A percentile compares a stretch with the other conserved stretches of the same genome.
These are phyloP conservation scores for Xanthia icteritia DNA, from an alignment of 2,888 invertebrate genomes.

Conservation along the genomic window DNA sequence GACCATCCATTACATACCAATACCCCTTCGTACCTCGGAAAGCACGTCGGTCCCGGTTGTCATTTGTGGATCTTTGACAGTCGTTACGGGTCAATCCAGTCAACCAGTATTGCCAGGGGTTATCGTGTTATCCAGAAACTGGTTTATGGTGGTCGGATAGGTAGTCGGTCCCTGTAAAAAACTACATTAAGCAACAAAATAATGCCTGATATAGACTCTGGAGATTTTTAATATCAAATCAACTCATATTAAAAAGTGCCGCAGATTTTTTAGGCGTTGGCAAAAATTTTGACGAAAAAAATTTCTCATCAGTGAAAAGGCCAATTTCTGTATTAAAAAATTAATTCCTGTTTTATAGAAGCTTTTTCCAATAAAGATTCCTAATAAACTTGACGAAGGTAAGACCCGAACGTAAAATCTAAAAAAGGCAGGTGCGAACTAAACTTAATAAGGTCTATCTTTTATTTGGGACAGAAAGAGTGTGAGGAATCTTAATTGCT, in stretches of 20 bases:
- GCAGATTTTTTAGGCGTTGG: not conserved
- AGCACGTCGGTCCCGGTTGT: not conserved
- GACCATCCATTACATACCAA: not conserved
- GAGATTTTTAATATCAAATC: not conserved
- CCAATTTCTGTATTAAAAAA: slow-evolving; percentile 72
- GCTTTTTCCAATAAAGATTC: slow-evolving; percentile 69
- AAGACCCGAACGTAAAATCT: slow-evolving; percentile 56
- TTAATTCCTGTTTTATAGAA: slow-evolving; percentile 79
- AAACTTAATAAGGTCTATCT: slow-evolving; percentile 32
- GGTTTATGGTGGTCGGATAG: not conserved
- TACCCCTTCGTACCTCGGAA: too few species aligned
- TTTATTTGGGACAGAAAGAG: slow-evolving; percentile 35
- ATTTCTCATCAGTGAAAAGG: slow-evolving; percentile 46
- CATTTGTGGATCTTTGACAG: not conserved
- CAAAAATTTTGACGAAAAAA: slow-evolving; percentile 8
- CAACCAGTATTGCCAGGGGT: not conserved
- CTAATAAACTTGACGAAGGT: slow-evolving; percentile 80
- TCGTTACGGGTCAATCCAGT: not conserved
- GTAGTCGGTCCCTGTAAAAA: not conserved
- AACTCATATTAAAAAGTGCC: not conserved
- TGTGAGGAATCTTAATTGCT: slow-evolving; percentile 45
- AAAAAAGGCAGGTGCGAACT: slow-evolving; percentile 34
- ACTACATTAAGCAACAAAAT: not conserved
- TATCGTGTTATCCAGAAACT: too few species aligned
- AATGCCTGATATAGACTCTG: too few species aligned